Base-by-base conservation (phyloP, 2,113 vertebrate species). In the Xerus inauris region DNA sequence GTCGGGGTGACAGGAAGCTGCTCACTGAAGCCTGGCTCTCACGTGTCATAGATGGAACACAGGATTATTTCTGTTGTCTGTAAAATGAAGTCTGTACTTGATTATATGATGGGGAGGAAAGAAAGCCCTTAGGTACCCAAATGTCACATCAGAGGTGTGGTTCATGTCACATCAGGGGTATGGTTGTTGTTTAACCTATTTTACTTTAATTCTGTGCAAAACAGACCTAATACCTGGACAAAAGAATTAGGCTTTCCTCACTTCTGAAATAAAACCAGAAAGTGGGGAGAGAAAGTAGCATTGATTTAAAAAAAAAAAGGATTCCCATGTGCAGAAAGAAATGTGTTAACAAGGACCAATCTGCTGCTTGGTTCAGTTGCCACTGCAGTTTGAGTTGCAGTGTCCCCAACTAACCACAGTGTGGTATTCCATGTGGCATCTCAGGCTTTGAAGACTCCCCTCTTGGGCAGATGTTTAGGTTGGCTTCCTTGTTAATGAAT, bases 181-280 rank as follows among this genome's bases (percentile, higher is more conserved):
- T 6, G 65, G 51, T 22, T 94, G 59, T 51, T 32, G 8, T 85
- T 82, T 92, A 67, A 73, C 22, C 28, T 92, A 30, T 82, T 90
- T 92, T 92, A 49, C 42, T 87, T 88, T 94, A 92, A 92, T 97
- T 87, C 57, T 32, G 90, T 30, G 14, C 30, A 83, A 89, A 93
- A 76, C 2, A 67, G 32, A 79, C 42, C 62, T 76, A 80, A 76
- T 83, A 64, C 51, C 24, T 14, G 38, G 94, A 92, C 65, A 72
- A 87, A 86, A 93, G 24, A 64, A 47, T n/a, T 80, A 24, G 45
- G 40, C 82, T 79, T 87, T 67, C 38, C 80, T 88, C 67, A 47
- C 35, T 49, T 94, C 82, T 87, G 87, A 93, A 87, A 76, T 42
- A 93, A 28, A 95, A 79, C 40, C 91, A 76, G 47, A 81, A 91